phyloP scores from a whole-genome alignment of 2,113 vertebrate species.

The Hystrix cristata region DNA sequence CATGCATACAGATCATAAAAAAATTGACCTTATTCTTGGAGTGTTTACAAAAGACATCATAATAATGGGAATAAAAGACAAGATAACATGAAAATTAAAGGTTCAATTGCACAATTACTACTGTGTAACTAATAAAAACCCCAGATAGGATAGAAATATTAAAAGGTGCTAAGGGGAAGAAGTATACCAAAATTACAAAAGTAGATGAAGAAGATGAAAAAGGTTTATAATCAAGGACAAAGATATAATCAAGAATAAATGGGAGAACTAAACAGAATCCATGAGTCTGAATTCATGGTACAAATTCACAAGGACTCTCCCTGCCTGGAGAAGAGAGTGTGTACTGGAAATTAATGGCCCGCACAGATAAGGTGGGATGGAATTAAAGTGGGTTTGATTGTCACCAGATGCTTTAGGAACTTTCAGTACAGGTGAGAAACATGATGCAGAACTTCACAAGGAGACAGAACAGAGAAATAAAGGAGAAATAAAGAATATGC shows the following conservation, averaged over 20 bases:
- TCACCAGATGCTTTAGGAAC: neutral
- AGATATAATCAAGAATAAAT: neutral
- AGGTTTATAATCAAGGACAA: neutral
- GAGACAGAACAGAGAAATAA: neutral
- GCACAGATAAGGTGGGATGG: neutral
- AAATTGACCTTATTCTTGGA: neutral
- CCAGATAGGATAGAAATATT: neutral
- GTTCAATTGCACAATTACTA: neutral
- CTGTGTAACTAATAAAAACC: neutral
- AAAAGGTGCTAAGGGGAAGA: neutral
- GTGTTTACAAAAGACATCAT: neutral
- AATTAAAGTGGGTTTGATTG: neutral
- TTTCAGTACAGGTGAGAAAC: neutral
- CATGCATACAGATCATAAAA: neutral
- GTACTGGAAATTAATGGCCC: neutral
- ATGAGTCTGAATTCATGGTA: rapidly evolving
- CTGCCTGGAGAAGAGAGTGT: neutral
- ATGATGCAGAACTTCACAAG: neutral
- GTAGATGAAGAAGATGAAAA: neutral
- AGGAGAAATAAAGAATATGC: no score
- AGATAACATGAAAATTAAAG: neutral
- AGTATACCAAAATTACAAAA: neutral
- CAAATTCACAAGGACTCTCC: neutral
- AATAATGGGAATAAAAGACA: neutral
- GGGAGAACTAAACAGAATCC: neutral